Conservation (phyloP, 2,888 invertebrate species). For the Boloria selene region DNA sequence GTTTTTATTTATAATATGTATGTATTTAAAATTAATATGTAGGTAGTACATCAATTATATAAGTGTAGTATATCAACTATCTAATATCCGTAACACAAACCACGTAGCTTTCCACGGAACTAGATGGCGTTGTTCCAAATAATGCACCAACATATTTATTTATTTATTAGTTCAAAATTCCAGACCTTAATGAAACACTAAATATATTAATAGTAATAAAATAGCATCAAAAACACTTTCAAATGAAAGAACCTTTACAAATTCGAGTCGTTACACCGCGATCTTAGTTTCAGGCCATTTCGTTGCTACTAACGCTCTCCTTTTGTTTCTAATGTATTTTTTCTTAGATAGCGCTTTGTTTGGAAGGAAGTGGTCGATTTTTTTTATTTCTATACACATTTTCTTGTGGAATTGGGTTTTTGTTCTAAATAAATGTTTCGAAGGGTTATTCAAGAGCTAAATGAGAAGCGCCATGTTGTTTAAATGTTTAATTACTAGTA, state of each 20-base stretch:
- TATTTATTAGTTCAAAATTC: too few relatives aligned
- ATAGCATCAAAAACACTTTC: constrained; percentile 9
- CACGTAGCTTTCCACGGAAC: too few relatives aligned
- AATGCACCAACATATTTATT: too few relatives aligned
- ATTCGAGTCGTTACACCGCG: constrained; percentile 39
- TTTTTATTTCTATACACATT: constrained; percentile 23
- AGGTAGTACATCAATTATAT: too few relatives aligned
- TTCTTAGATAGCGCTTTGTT: constrained; percentile 47
- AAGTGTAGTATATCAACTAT: too few relatives aligned
- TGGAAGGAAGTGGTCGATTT: constrained; percentile 28
- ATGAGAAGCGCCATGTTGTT: background rate
- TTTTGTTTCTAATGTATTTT: constrained; percentile 47
- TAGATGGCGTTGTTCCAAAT: too few relatives aligned
- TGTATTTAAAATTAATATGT: too few relatives aligned
- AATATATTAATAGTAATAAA: background rate
- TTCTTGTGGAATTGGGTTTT: constrained; percentile 12
- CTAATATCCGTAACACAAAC: too few relatives aligned
- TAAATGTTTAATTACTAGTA: background rate
- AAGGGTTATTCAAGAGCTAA: background rate
- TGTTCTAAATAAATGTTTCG: background rate
- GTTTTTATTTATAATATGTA: too few relatives aligned
- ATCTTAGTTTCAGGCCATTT: constrained; percentile 51
- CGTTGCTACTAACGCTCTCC: constrained; percentile 44
- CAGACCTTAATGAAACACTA: too few relatives aligned
- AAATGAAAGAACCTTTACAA: constrained; percentile 30